Percentiles rank a stretch among this genome's conserved stretches.
phyloP scores from a whole-genome alignment of 1,140 invertebrate species.

The Aphidius ervi region DNA sequence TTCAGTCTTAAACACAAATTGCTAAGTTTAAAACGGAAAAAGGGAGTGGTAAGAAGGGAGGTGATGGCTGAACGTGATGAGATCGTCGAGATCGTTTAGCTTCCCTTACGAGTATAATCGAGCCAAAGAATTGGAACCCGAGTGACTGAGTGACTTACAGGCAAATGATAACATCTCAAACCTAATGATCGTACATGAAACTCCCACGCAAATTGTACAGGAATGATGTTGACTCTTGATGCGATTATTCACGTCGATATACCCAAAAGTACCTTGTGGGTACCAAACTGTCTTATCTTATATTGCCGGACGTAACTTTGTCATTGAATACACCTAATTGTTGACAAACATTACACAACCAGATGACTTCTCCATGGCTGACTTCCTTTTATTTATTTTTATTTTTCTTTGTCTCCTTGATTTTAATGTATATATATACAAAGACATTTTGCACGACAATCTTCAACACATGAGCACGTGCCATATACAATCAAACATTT shows the following conservation, averaged over 20 bases:
- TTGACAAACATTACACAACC: slow-evolving; percentile 32
- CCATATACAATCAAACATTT: neutral
- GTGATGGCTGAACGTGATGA: neutral
- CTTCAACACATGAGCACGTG: neutral
- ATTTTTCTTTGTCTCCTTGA: no score
- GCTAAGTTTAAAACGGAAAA: neutral
- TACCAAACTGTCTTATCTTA: slow-evolving; percentile 1
- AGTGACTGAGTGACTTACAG: slow-evolving; percentile 45
- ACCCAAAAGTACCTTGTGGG: slow-evolving; percentile 6
- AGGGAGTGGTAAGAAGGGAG: slow-evolving; percentile 1
- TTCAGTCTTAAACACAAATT: no score
- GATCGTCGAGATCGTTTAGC: slow-evolving; percentile 9
- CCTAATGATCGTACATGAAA: slow-evolving; percentile 49
- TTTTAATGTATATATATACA: no score
- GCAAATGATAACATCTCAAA: slow-evolving; percentile 41
- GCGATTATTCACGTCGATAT: slow-evolving; percentile 12
- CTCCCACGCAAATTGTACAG: slow-evolving; percentile 35
- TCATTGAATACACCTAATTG: slow-evolving; percentile 40
- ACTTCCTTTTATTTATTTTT: no score
- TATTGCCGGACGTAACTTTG: slow-evolving; percentile 5
- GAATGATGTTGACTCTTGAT: slow-evolving; percentile 1
- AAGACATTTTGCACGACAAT: neutral
- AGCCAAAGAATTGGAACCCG: slow-evolving; percentile 31
- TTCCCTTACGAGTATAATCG: slow-evolving; percentile 32
- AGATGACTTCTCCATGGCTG: no score